Base-by-base conservation (phyloP, 2,797 vertebrate species). In the Threskiornis aethiopicus region DNA sequence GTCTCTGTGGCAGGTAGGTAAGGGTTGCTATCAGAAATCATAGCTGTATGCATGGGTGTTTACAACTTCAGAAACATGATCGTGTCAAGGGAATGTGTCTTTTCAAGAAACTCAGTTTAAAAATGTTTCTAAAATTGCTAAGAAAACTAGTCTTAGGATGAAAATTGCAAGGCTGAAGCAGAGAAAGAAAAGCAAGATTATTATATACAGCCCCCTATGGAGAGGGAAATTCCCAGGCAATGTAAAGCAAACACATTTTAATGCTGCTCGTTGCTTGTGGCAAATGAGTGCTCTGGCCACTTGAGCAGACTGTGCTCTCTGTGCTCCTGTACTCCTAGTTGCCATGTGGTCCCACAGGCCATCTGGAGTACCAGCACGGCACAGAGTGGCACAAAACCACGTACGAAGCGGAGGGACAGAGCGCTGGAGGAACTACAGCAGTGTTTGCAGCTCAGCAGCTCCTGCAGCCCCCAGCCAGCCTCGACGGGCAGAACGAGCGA, bases 401-500 rank as follows among this genome's bases (percentile, higher is more conserved):
- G 12, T 26, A 13, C 3, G 17, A 55, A 61, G 57, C 1, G 2
- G 16, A n/a, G 19, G 35, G n/a, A 71, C n/a, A 46, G 59, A 80
- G 35, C 31, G 3, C 37, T 25, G 61, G 26, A 47, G 72, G 28
- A 66, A 24, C 24, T 20, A 41, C 24, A 14, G 52, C 54, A 29
- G 10, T 1, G 10, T 49, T 55, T 44, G 70, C 42, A 65, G 72
- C 29, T 67, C 0, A 0, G 57, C 79, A 67, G 80, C 35, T 89
- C 42, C 57, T 47, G 41, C 58, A 84, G 46, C 21, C 10, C 16
- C 25, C 55, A 73, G 24, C 62, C 61, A 75, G 37, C 49, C 28
- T 78, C 4, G 0, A 33, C 26, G 28, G 49, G 59, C 13, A 46
- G 66, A 69, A 57, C 0, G 0, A 95, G 20, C 0, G 2, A 52